Conservation (phyloP, 2,797 vertebrate species). For the Rhinella marina region DNA sequence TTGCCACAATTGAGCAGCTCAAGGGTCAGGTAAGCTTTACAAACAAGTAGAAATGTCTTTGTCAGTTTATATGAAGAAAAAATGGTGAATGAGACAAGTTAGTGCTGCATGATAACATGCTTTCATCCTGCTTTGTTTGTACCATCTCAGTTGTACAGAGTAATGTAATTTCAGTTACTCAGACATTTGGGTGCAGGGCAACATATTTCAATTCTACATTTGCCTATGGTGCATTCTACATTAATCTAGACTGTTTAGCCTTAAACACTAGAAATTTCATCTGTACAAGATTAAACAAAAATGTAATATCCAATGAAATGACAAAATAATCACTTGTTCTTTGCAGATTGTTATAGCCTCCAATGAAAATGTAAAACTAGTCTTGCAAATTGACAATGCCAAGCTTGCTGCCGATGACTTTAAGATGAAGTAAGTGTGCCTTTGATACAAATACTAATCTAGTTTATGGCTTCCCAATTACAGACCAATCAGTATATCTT, state of each 20-base stretch:
- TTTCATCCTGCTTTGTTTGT: background rate
- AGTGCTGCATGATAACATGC: background rate
- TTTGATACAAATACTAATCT: background rate
- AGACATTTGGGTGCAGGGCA: background rate
- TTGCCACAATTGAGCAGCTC: conserved; percentile 40
- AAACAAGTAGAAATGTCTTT: background rate
- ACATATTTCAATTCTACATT: background rate
- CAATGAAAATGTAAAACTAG: conserved; percentile 71
- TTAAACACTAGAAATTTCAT: background rate
- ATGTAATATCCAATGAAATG: background rate
- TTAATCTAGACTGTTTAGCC: background rate
- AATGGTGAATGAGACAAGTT: background rate
- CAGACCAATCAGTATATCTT: background rate
- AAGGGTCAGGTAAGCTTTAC: conserved; percentile 44
- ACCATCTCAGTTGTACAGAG: background rate
- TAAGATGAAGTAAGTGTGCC: conserved; percentile 74
- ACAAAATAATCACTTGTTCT: background rate
- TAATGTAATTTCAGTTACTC: background rate
- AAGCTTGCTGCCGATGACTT: conserved; percentile 84
- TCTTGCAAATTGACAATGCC: conserved; percentile 78
- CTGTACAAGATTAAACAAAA: background rate
- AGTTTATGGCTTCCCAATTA: background rate
- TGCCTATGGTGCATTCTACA: background rate
- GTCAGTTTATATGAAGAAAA: background rate
- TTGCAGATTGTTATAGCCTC: conserved; percentile 74